phyloP scores from a whole-genome alignment of 2,113 vertebrate genomes.

The Seriola quinqueradiata region DNA sequence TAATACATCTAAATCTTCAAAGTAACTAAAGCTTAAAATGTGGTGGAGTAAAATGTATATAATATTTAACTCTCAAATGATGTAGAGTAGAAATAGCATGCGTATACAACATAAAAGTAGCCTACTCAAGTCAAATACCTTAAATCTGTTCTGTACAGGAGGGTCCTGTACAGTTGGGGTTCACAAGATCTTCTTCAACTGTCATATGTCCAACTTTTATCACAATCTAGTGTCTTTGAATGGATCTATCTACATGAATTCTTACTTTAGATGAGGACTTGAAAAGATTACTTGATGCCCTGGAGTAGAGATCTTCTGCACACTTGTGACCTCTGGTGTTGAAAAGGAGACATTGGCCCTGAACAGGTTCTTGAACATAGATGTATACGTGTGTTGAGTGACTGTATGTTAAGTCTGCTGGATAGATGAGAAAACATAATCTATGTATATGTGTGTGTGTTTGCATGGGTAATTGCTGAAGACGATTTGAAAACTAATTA shows the following conservation, averaged over 20 bases:
- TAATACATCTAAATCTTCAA: no score
- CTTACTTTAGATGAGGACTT: no score
- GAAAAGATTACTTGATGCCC: no score
- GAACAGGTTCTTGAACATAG: neutral
- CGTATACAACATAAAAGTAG: neutral
- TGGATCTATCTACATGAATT: no score
- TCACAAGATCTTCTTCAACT: no score
- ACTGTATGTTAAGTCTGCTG: neutral
- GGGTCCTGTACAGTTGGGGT: no score
- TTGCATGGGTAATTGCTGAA: no score
- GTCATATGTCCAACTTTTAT: no score
- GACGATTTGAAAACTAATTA: no score
- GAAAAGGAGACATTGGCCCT: conserved; percentile 3
- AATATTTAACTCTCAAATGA: neutral
- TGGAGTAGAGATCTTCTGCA: no score
- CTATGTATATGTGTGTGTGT: neutral
- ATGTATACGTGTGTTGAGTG: no score
- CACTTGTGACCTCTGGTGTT: conserved; percentile 45
- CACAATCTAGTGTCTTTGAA: no score
- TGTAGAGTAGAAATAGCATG: neutral
- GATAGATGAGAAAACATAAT: neutral
- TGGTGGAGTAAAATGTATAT: neutral
- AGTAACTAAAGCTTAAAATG: neutral
- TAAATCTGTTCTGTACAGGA: neutral
- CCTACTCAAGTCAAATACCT: neutral